These are phyloP conservation scores for Orius insidiosus DNA, from an alignment of 1,140 invertebrate species.

Conservation along the genomic window DNA sequence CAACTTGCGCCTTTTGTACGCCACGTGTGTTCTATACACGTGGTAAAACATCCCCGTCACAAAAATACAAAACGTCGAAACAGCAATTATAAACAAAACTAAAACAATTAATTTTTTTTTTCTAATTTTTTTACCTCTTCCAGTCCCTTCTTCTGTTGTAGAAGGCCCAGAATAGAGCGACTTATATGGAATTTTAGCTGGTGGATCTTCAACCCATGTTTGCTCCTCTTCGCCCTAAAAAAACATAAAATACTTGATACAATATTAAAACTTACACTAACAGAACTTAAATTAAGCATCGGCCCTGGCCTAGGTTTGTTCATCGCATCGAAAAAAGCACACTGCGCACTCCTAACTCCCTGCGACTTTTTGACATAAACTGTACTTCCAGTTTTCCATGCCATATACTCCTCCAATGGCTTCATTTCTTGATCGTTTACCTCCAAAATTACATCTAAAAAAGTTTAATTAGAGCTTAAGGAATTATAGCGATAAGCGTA, in stretches of 20 bases:
- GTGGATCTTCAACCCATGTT: slow-evolving; percentile 64
- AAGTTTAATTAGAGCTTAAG: slow-evolving; percentile 16
- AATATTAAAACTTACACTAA: slow-evolving; percentile 23
- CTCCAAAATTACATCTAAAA: slow-evolving; percentile 59
- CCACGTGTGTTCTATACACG: slow-evolving; percentile 23
- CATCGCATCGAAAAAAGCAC: slow-evolving; percentile 52
- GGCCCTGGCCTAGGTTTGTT: slow-evolving; percentile 40
- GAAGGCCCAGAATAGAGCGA: slow-evolving; percentile 49
- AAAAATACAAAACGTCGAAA: slow-evolving; percentile 22
- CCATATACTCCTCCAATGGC: slow-evolving; percentile 68
- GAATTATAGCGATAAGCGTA: slow-evolving; percentile 34
- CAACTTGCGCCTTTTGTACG: slow-evolving; percentile 42
- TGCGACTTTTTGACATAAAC: slow-evolving; percentile 64
- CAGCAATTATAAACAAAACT: slow-evolving; percentile 24
- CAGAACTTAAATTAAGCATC: slow-evolving; percentile 45
- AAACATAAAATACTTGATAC: background rate
- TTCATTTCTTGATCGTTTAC: slow-evolving; percentile 65
- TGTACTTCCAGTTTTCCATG: slow-evolving; percentile 58
- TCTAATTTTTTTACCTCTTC: slow-evolving; percentile 41
- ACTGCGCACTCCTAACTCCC: slow-evolving; percentile 66
- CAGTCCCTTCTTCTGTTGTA: slow-evolving; percentile 53
- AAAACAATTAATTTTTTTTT: no score
- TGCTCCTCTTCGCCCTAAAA: slow-evolving; percentile 39
- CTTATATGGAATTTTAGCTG: slow-evolving; percentile 50
- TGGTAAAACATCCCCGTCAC: slow-evolving; percentile 23